Conservation (phyloP, 2,888 invertebrate species). For the Rhamnusium bicolor region DNA sequence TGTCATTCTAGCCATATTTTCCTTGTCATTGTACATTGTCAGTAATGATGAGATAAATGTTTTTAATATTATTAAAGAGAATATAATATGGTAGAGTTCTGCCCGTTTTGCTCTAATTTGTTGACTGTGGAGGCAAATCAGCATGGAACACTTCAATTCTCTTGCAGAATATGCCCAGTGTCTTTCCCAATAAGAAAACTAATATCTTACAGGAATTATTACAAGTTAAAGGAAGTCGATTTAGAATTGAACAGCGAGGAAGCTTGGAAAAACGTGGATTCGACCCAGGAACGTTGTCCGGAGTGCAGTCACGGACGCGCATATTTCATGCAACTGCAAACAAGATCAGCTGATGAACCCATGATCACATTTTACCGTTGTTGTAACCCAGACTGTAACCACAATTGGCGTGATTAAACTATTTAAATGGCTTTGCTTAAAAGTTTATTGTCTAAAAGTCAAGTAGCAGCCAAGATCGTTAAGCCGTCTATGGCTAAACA, state of each 20-base stretch:
- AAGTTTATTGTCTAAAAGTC: constrained; percentile 29
- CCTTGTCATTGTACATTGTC: too few relatives aligned
- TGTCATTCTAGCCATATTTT: too few relatives aligned
- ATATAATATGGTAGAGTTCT: constrained; percentile 86
- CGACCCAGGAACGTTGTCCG: constrained; percentile 95
- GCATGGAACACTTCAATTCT: constrained; percentile 78
- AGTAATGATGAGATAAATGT: not conserved
- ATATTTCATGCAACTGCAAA: constrained; percentile 98
- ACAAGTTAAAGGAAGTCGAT: constrained; percentile 95
- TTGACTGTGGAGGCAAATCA: constrained; percentile 85
- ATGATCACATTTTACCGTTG: constrained; percentile 99
- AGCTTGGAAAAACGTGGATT: constrained; percentile 98
- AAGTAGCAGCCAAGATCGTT: constrained; percentile 23
- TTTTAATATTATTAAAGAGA: not conserved
- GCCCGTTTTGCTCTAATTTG: constrained; percentile 91
- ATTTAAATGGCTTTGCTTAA: constrained; percentile 41
- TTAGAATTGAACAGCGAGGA: constrained; percentile 96
- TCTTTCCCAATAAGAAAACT: constrained; percentile 84
- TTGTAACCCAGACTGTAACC: constrained; percentile 89
- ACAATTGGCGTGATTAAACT: constrained; percentile 92
- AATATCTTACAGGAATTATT: constrained; percentile 85
- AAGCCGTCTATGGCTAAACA: constrained; percentile 59
- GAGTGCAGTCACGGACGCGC: constrained; percentile 91
- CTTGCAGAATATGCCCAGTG: constrained; percentile 93
- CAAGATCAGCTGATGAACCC: constrained; percentile 98